A percentile compares a stretch with the other conserved stretches of the same genome.
phyloP scores from a whole-genome alignment of 2,888 invertebrate genomes.

The Chrysina gloriosa region DNA sequence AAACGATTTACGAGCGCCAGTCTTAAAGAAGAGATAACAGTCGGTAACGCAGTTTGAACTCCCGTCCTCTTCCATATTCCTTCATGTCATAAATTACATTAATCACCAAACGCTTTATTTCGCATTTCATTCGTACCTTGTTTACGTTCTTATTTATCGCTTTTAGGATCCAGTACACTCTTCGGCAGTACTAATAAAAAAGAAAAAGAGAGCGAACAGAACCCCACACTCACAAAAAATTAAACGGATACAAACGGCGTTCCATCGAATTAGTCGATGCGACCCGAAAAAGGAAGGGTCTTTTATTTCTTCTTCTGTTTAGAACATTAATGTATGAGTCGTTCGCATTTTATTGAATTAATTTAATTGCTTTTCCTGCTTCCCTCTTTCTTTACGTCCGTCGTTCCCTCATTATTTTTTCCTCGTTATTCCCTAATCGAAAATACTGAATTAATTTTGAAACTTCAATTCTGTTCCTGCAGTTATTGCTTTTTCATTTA shows the following conservation, averaged over 20 bases:
- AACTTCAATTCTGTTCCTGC: constrained; percentile 25
- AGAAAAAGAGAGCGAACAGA: constrained; percentile 3
- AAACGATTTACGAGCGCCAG: constrained; percentile 31
- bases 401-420: constrained; percentile 22
- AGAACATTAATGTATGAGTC: constrained; percentile 50
- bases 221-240: constrained; percentile 31
- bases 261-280: constrained; percentile 37
- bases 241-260: constrained; percentile 37
- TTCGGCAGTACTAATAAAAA: constrained; percentile 28
- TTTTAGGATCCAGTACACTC: constrained; percentile 38
- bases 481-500: constrained; percentile 36
- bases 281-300: constrained; percentile 36
- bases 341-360: constrained; percentile 56
- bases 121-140: constrained; percentile 54
- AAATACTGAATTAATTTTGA: constrained; percentile 34
- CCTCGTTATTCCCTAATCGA: constrained; percentile 33
- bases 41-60: constrained; percentile 22
- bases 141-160: constrained; percentile 54
- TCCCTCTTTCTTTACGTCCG: constrained; percentile 28
- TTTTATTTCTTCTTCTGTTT: constrained; percentile 42
- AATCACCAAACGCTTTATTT: constrained; percentile 54
- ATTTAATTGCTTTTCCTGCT: constrained; percentile 54
- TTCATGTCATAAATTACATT: constrained; percentile 53
- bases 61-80: constrained; percentile 35
- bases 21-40: constrained; percentile 34